Evolutionary conservation across 2,888 invertebrate genomes (phyloP), one percentile per base, ranked within the genome.

Genomic region (Drosophila subsilvestris): DNA sequence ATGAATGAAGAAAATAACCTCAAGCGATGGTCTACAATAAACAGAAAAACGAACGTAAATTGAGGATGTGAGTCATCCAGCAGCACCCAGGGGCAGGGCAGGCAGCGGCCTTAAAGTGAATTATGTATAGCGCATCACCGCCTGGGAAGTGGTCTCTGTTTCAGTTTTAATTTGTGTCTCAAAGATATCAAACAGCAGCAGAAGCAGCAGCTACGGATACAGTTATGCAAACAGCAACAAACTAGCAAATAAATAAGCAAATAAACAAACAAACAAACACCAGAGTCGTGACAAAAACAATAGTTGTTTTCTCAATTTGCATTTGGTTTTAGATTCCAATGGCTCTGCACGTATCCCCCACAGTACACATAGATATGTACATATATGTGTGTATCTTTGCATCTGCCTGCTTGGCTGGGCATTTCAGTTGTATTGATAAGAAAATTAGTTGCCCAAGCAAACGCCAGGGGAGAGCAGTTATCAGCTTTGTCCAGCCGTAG

Each of bases 51-150:
- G 45, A 57, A 63, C 49, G 61, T 56, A 50, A 81, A 75, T 67
- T 68, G 63, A 78, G 53, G 62, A 63, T 58, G 62, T 79, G 79
- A 78, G 50, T 84, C 79, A 79, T 47, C 17, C n/a, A 50, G n/a
- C 22, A 49, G 25, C 25, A 25, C 7, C 20, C 14, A 44, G 12
- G 44, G 22, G 25, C 32, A 32, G 20, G 20, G 20, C 25, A 6
- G 67, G 58, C 43, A 53, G 47, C 17, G 29, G 44, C 59, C 53
- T 70, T 76, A 53, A 75, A 69, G 70, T 75, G 53, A 58, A 60
- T 75, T 73, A 56, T 70, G 70, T 75, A 63, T 75, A 56, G 50
- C 48, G 55, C 75, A 69, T 57, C 63, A 61, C 57, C 14, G 55
- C n/a, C 61, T 58, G 25, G 25, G 49, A 49, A 42, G 22, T 22